Evolutionary conservation across 2,797 vertebrate species (phyloP), one percentile per base, ranked within the genome.

Genomic region (Darevskia mixta): DNA sequence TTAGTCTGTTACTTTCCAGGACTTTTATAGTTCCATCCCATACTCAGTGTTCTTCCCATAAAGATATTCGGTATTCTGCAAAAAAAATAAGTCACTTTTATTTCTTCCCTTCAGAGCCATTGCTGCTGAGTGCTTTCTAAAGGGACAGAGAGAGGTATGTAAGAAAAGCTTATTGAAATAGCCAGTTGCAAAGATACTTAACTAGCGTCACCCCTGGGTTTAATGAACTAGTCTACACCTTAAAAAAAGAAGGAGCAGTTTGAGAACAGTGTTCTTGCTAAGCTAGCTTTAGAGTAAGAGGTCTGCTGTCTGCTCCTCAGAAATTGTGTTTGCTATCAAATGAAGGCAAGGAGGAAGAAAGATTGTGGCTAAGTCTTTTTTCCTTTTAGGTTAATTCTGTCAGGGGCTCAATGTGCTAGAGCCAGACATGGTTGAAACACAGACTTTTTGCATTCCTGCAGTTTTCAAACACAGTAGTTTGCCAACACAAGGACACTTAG

Each of bases 141-240:
- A 97, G 96, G 97, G 98, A 94, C 96, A 96, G 83, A 97, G 96
- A 90, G 98, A 99, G 98, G 99, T 99, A 98, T 98, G 98, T 97
- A 77, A 93, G 88, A 55, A 91, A 49, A 86, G 79, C 35, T 87
- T 81, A 61, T 67, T 94, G 66, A 86, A 90, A 92, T 78, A 9
- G 91, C 15, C 89, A 82, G 78, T 85, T 79, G n/a, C 0, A 43
- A 83, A 66, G 9, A 61, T 71, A 38, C 13, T 87, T 0, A 76
- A 85, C 8, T 79, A 58, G 18, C 15, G 3, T 15, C 4, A 41
- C 23, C 17, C 23, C 69, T 90, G 29, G 10, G 29, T 77, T 66
- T 17, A 43, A 10, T 66, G 32, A 17, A 25, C 15, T 29, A 58
- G 23, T 84, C 71, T 38, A 3, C 35, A 5, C 38, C 35, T 64